Conservation (phyloP, 1,140 invertebrate genomes). For the Ptiloglossa arizonensis region DNA sequence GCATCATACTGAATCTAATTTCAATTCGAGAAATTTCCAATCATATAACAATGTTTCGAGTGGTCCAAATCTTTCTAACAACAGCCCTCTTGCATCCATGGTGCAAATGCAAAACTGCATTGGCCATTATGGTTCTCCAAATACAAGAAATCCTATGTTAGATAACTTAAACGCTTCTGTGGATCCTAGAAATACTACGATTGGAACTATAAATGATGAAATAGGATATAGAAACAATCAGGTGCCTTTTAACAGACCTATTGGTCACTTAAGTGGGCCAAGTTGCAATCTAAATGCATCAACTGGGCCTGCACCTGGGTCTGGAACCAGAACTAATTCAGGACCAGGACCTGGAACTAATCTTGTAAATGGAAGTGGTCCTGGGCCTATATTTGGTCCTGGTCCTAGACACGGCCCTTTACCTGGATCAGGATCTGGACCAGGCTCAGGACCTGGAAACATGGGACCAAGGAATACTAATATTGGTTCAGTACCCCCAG, state of each 20-base stretch:
- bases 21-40: slow-evolving; percentile 62
- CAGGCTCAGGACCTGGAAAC: slow-evolving; percentile 16
- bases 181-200: slow-evolving; percentile 56
- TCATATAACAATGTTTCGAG: slow-evolving; percentile 49
- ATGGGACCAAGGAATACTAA: slow-evolving; percentile 56
- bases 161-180: slow-evolving; percentile 58
- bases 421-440: neutral
- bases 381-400: slow-evolving; percentile 13
- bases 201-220: slow-evolving; percentile 67
- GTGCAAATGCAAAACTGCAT: slow-evolving; percentile 64
- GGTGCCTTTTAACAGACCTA: slow-evolving; percentile 66
- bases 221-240: slow-evolving; percentile 67
- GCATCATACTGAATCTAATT: slow-evolving; percentile 57
- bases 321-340: neutral
- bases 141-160: slow-evolving; percentile 56
- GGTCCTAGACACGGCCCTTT: slow-evolving; percentile 16
- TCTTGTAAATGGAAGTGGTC: neutral
- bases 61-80: slow-evolving; percentile 46
- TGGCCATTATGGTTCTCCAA: slow-evolving; percentile 54
- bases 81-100: slow-evolving; percentile 53
- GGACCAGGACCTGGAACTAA: neutral
- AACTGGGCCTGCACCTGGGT: slow-evolving; percentile 34
- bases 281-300: slow-evolving; percentile 54
- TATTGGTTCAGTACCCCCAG: slow-evolving; percentile 57
- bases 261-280: slow-evolving; percentile 56